A percentile compares a stretch with the other conserved stretches of the same genome.
Evolutionary conservation across 2,888 invertebrate species (phyloP).

Genomic region (Zygogramma bicolorata): DNA sequence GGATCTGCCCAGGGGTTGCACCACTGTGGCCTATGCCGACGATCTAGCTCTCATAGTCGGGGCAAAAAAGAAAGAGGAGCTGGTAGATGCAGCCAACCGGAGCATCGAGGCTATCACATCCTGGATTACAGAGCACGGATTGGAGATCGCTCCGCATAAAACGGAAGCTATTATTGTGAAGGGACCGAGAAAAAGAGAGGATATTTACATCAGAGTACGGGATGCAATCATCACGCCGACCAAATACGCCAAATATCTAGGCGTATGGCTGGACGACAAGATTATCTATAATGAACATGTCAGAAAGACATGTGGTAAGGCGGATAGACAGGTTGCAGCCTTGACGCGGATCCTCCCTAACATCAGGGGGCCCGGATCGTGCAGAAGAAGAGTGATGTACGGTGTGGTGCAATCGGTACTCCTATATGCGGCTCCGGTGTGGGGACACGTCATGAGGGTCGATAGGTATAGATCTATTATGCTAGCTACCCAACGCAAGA

Average conservation of each 20-base stretch:
- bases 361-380: constrained; percentile 13
- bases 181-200: constrained; percentile 18
- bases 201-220: not conserved
- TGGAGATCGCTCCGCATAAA: constrained; percentile 15
- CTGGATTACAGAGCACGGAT: constrained; percentile 26
- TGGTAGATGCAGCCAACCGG: not conserved
- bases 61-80: constrained; percentile 12
- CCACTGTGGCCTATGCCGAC: not conserved
- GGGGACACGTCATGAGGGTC: constrained; percentile 18
- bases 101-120: not conserved
- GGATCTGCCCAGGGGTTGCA: not conserved
- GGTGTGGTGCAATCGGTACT: constrained; percentile 21
- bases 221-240: not conserved
- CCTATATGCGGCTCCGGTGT: constrained; percentile 20
- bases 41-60: not conserved
- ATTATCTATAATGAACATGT: constrained; percentile 12
- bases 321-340: not conserved
- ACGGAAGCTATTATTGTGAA: constrained; percentile 28
- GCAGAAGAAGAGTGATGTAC: constrained; percentile 22
- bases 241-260: constrained; percentile 29
- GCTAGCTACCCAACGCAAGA: constrained; percentile 15
- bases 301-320: not conserved
- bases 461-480: constrained; percentile 14
- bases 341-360: constrained; percentile 28
- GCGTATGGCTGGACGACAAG: constrained; percentile 27